Evolutionary conservation across 1,140 invertebrate species (phyloP).

Genomic region (Tetragonula clypearis): DNA sequence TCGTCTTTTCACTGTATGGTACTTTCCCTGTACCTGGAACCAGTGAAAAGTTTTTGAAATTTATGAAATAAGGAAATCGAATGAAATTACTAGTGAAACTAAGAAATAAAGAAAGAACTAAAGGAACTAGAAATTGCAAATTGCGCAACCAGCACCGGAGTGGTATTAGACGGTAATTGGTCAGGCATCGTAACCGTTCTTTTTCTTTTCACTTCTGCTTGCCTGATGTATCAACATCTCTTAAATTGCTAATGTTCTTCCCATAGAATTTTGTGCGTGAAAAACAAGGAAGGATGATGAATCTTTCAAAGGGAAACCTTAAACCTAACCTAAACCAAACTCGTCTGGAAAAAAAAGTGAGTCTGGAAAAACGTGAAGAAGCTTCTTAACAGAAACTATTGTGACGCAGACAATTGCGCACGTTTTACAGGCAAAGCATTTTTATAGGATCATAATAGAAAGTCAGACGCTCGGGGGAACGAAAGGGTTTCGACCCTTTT

Average conservation of each 20-base stretch:
- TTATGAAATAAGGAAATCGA: too few relatives aligned
- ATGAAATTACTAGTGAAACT: too few relatives aligned
- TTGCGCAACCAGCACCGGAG: background rate
- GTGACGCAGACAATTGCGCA: background rate
- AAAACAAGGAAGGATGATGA: background rate
- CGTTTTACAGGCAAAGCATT: background rate
- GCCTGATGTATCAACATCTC: background rate
- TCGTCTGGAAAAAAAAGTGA: background rate
- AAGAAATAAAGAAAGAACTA: too few relatives aligned
- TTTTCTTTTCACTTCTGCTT: background rate
- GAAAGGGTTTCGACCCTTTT: background rate
- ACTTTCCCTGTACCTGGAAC: too few relatives aligned
- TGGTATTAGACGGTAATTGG: background rate
- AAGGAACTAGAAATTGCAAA: too few relatives aligned
- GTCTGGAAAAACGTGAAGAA: background rate
- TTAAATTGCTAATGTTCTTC: background rate
- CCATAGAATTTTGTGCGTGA: background rate
- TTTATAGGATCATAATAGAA: background rate
- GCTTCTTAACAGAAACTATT: background rate
- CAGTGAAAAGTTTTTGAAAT: too few relatives aligned
- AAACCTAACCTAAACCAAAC: background rate
- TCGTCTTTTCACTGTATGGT: background rate
- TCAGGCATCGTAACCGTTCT: background rate
- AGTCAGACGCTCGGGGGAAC: background rate
- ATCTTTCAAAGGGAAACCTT: background rate